These are phyloP conservation scores for Bos javanicus DNA, from an alignment of 2,113 vertebrate species.

Conservation along the genomic window DNA sequence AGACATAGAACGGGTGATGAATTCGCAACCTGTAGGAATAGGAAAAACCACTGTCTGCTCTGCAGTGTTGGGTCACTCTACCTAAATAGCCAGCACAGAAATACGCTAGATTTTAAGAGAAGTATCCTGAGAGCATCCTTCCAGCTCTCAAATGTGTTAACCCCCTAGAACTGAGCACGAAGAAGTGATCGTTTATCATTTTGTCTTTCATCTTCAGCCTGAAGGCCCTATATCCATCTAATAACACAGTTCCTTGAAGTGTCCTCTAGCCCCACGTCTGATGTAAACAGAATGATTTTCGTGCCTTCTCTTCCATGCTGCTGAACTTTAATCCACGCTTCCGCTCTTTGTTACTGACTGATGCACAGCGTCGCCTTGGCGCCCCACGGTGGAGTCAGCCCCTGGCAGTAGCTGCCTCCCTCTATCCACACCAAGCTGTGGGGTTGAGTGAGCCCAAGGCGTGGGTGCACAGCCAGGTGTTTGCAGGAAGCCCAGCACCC, in stretches of 20 bases:
- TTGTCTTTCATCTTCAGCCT: not conserved
- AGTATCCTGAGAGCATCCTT: not conserved
- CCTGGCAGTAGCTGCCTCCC: not conserved
- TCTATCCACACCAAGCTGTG: fast-evolving
- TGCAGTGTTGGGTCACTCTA: too few relatives aligned
- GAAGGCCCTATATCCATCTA: not conserved
- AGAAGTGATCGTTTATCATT: not conserved
- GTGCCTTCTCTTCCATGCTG: not conserved
- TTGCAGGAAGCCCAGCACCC: not conserved
- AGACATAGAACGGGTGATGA: fast-evolving
- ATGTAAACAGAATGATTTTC: not conserved
- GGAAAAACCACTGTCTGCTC: not conserved
- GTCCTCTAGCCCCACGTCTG: not conserved
- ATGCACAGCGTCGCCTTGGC: not conserved
- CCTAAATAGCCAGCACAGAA: not conserved
- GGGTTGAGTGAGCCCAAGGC: not conserved
- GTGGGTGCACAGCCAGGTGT: fast-evolving
- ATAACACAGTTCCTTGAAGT: not conserved
- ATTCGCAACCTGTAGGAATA: not conserved
- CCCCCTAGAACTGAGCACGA: not conserved
- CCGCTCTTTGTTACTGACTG: not conserved
- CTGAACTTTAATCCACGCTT: not conserved
- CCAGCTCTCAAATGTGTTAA: fast-evolving
- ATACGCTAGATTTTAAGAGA: too few relatives aligned
- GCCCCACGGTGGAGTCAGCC: too few relatives aligned